Base-by-base conservation (phyloP, 2,888 invertebrate species). In the Brachylomia viminalis region DNA sequence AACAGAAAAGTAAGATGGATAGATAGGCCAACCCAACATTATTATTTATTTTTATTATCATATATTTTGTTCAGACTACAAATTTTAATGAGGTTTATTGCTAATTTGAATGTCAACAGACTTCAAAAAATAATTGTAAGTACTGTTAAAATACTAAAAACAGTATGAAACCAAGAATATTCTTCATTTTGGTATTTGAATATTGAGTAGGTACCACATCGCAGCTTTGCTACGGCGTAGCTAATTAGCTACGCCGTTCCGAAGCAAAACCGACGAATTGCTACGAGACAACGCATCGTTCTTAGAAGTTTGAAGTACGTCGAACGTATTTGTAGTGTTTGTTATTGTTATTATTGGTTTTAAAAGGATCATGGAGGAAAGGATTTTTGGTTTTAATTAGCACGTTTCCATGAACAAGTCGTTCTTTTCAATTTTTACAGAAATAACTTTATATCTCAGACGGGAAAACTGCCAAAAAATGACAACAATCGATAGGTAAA, bases 191-290 rank as follows among this genome's bases (percentile, higher is more conserved):
- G 5, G 5, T 47, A 38, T 58, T 75, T 58, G n/a, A 73, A 47
- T 54, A 56, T 27, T 23, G 33, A 77, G 15, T 27, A 27, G 6
- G 0, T 27, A 52, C 49, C 4, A 30, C 8, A 42, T 7, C 10
- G 30, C 10, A 42, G 33, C 49, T 62, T 62, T 82, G 78, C 83
- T 79, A 83, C 78, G 67, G 2, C 77, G 82, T 76, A 82, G 66
- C 66, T 20, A 45, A 62, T 82, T 33, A 62, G 77, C 77, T 82
- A 77, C 61, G 66, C 54, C 33, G n/a, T 67, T 61, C 66, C 54
- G 83, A 62, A 77, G 83, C 42, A 56, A 52, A 56, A 15, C 45
- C 27, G 17, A 38, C 33, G 20, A 17, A 54, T n/a, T n/a, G 20
- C 77, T 83, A 61, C 52, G 33, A 76, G n/a, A 1, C 8, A 17